Evolutionary conservation across 2,797 vertebrate genomes (phyloP).

Genomic region (Delichon dasypus): DNA sequence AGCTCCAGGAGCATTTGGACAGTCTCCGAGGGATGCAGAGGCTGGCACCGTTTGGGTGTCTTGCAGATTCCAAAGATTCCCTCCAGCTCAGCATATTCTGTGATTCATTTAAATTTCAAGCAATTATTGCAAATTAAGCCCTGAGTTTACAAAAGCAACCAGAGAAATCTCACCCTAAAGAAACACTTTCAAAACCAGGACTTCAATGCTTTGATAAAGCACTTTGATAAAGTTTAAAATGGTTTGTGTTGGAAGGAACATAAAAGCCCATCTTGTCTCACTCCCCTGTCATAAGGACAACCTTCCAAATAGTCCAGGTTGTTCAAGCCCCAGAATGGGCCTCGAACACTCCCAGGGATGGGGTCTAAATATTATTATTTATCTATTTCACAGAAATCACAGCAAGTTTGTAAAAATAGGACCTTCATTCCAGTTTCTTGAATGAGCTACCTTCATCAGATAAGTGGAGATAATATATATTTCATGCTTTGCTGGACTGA

Average conservation of each 20-base stretch:
- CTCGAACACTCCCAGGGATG: not conserved
- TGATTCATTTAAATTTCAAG: not conserved
- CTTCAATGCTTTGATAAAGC: not conserved
- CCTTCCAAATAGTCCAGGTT: not conserved
- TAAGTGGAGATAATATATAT: not conserved
- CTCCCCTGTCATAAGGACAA: not conserved
- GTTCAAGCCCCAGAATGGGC: not conserved
- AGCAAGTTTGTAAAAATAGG: not conserved
- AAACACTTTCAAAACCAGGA: not conserved
- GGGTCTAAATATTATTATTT: not conserved
- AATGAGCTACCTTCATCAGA: not conserved
- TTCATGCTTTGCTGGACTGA: not conserved
- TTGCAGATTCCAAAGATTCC: not conserved
- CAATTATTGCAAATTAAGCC: not conserved
- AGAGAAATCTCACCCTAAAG: not conserved
- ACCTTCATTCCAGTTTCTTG: not conserved
- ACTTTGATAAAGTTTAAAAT: not conserved
- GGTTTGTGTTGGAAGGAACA: not conserved
- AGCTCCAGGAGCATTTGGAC: rapidly evolving
- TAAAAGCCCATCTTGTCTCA: not conserved
- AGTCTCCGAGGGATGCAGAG: rapidly evolving
- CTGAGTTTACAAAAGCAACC: not conserved
- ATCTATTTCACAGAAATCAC: not conserved
- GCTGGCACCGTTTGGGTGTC: not conserved
- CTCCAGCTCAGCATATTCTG: not conserved